phyloP scores from a whole-genome alignment of 2,888 invertebrate genomes.

The Mermis nigrescens region DNA sequence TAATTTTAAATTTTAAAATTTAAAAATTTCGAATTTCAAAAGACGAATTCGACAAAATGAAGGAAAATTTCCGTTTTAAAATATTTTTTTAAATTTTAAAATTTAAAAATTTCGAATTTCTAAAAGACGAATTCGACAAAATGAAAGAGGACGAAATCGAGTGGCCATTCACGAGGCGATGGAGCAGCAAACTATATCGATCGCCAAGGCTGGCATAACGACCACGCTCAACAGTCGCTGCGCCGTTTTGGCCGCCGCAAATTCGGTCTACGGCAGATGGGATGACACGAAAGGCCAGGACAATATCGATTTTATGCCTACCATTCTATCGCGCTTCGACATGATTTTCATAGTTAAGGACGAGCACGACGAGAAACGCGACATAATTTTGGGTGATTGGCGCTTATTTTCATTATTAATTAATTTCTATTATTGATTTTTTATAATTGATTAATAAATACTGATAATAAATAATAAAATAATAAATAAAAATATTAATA shows the following conservation, averaged over 20 bases:
- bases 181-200: slow-evolving; percentile 99
- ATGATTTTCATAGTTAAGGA: slow-evolving; percentile 99
- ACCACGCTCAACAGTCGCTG: slow-evolving; percentile 94
- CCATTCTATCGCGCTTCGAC: slow-evolving; percentile 96
- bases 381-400: slow-evolving; percentile 39
- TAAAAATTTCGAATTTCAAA: too few species aligned
- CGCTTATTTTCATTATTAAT: too few species aligned
- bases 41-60: too few species aligned
- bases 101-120: too few species aligned
- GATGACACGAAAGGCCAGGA: slow-evolving; percentile 92
- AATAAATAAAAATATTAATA: too few species aligned
- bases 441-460: too few species aligned
- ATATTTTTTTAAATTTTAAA: too few species aligned
- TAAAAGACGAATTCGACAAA: slow-evolving; percentile 98
- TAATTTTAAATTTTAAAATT: too few species aligned
- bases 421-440: too few species aligned
- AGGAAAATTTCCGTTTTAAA: too few species aligned
- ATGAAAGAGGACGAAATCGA: slow-evolving; percentile 96
- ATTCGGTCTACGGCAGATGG: slow-evolving; percentile 94
- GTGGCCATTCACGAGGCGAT: slow-evolving; percentile 99
- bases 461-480: too few species aligned
- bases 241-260: slow-evolving; percentile 95
- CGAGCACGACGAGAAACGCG: slow-evolving; percentile 66
- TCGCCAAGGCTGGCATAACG: slow-evolving; percentile 97
- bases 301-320: slow-evolving; percentile 98